A percentile compares a stretch with the other conserved stretches of the same genome.
Evolutionary conservation across 2,888 invertebrate genomes (phyloP).

Genomic region (Mechanitis mazaeus): DNA sequence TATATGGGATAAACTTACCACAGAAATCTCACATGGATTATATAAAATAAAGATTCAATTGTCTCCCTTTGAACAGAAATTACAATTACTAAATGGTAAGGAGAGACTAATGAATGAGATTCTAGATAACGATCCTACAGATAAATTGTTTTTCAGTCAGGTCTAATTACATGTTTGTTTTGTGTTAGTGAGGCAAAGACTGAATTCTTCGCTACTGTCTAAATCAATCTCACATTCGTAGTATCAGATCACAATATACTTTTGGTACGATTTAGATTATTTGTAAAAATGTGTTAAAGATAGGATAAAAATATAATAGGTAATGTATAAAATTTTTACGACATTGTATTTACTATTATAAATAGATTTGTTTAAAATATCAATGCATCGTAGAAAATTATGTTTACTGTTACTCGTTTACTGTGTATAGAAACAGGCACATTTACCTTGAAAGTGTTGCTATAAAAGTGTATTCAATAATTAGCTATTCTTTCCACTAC

Average conservation of each 20-base stretch:
- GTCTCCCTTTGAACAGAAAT: conserved; percentile 8
- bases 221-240: conserved; percentile 31
- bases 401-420: not conserved
- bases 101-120: conserved; percentile 36
- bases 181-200: conserved; percentile 72
- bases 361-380: conserved; percentile 2
- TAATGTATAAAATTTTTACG: conserved; percentile 29
- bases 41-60: conserved; percentile 28
- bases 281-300: conserved; percentile 27
- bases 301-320: conserved; percentile 15
- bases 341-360: conserved; percentile 15
- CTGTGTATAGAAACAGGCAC: conserved; percentile 14
- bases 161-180: conserved; percentile 51
- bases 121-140: conserved; percentile 43
- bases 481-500: conserved; percentile 40
- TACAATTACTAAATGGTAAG: not conserved
- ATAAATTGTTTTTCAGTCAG: conserved; percentile 53
- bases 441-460: conserved; percentile 56
- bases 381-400: not conserved
- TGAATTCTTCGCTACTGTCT: conserved; percentile 47
- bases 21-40: conserved; percentile 36
- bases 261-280: conserved; percentile 28
- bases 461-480: conserved; percentile 40
- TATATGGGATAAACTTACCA: conserved; percentile 55
- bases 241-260: conserved; percentile 27